These are phyloP conservation scores for Etheostoma nigrum DNA, from an alignment of 2,797 vertebrate species.

Conservation along the genomic window DNA sequence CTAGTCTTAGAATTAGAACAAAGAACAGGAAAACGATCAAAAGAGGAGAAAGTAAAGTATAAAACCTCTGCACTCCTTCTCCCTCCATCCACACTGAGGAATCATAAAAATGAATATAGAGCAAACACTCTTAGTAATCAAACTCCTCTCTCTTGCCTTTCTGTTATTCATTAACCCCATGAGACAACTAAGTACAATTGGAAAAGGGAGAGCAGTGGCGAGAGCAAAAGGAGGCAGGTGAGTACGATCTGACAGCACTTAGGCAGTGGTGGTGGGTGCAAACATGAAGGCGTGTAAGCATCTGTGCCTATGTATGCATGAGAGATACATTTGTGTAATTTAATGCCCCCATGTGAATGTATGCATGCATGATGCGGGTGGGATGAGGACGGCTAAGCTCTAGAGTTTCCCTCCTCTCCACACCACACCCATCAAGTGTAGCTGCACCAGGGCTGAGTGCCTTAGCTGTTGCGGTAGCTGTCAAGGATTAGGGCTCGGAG, in stretches of 20 bases:
- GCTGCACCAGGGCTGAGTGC: constrained; percentile 38
- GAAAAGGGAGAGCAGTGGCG: constrained; percentile 28
- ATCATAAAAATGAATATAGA: constrained; percentile 40
- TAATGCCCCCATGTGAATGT: constrained; percentile 39
- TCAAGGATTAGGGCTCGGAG: constrained; percentile 65
- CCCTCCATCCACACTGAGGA: constrained; percentile 27
- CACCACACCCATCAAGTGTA: constrained; percentile 41
- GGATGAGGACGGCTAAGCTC: constrained; percentile 51
- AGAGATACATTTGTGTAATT: constrained; percentile 50
- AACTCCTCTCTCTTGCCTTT: constrained; percentile 42
- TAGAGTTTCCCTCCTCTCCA: constrained; percentile 37
- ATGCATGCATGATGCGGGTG: constrained; percentile 28
- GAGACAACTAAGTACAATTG: constrained; percentile 53
- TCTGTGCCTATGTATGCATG: constrained; percentile 49
- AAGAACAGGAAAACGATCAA: constrained; percentile 19
- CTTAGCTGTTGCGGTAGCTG: constrained; percentile 55
- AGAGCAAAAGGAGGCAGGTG: constrained; percentile 57
- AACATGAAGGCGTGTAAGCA: constrained; percentile 29
- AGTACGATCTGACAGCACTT: constrained; percentile 53
- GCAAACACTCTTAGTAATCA: constrained; percentile 52
- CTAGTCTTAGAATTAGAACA: constrained; percentile 46
- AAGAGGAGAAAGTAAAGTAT: constrained; percentile 31
- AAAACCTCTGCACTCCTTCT: constrained; percentile 39
- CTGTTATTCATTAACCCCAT: constrained; percentile 62
- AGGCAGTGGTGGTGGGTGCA: constrained; percentile 27